Conservation (phyloP, 1,140 invertebrate species). For the Diuraphis noxia region DNA sequence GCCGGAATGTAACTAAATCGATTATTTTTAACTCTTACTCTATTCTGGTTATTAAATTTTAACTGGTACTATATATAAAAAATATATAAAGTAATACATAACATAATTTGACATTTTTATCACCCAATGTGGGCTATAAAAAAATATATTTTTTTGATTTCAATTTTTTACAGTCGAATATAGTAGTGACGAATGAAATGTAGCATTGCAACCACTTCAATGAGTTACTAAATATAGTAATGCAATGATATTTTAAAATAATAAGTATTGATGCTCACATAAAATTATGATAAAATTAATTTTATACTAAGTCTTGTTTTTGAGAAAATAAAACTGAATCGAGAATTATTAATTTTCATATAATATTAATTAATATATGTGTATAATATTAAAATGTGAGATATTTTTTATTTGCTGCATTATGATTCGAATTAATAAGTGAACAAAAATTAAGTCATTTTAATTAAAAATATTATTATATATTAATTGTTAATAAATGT, state of each 20-base stretch:
- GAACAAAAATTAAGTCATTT: background rate
- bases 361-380: no score
- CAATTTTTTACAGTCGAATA: conserved; percentile 1
- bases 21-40: conserved; percentile 20
- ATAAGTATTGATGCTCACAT: background rate
- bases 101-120: conserved; percentile 33
- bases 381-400: no score
- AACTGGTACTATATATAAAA: background rate
- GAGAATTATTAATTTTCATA: no score
- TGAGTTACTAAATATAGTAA: background rate
- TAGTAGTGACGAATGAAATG: conserved; percentile 20
- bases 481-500: background rate
- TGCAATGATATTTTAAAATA: background rate
- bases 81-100: conserved; percentile 13
- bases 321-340: no score
- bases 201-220: background rate
- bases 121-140: background rate
- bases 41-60: background rate
- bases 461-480: no score
- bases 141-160: conserved; percentile 12
- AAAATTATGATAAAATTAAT: background rate
- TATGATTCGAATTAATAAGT: no score
- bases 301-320: background rate
- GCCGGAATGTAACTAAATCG: background rate
- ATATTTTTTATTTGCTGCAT: no score